Conservation (phyloP, 2,888 invertebrate species). For the Hemicrepidius hirtus region DNA sequence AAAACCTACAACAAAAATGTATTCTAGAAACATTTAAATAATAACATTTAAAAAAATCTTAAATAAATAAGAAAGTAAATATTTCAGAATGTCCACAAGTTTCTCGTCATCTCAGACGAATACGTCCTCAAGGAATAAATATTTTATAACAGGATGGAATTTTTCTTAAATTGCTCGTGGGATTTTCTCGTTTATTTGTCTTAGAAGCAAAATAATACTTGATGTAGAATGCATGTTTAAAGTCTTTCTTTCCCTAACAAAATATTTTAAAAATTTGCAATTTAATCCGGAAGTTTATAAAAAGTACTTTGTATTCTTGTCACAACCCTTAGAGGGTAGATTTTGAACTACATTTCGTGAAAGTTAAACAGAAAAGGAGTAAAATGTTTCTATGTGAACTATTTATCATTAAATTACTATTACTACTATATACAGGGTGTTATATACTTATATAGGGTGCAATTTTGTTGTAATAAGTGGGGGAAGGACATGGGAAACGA, state of each 20-base stretch:
- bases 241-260: background rate
- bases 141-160: constrained; percentile 16
- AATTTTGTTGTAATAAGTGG: too few relatives aligned
- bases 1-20: too few relatives aligned
- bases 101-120: constrained; percentile 14
- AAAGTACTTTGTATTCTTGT: background rate
- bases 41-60: constrained; percentile 9
- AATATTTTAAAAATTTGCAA: background rate
- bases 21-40: too few relatives aligned
- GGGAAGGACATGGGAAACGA: too few relatives aligned
- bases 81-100: constrained; percentile 13
- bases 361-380: too few relatives aligned
- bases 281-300: background rate
- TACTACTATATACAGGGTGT: too few relatives aligned
- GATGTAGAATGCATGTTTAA: background rate
- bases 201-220: constrained; percentile 13
- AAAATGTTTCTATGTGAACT: too few relatives aligned
- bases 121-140: constrained; percentile 23
- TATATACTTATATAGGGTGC: too few relatives aligned
- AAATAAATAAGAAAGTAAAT: constrained; percentile 11
- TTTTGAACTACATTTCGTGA: too few relatives aligned
- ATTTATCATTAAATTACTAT: too few relatives aligned
- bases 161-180: constrained; percentile 19
- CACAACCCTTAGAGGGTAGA: too few relatives aligned
- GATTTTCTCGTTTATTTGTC: constrained; percentile 16